Evolutionary conservation across 2,888 invertebrate species (phyloP).

Genomic region (Drosophila demipolita): DNA sequence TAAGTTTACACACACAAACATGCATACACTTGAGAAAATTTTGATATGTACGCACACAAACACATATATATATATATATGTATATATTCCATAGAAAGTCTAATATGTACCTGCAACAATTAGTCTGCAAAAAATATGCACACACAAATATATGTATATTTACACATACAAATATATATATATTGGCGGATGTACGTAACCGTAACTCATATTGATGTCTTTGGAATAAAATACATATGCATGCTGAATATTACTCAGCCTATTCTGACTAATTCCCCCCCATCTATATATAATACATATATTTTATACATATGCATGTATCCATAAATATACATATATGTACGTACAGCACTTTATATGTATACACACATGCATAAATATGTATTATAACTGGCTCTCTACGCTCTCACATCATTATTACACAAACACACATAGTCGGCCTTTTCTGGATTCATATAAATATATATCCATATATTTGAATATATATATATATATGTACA

Average conservation of each 20-base stretch:
- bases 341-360: conserved; percentile 36
- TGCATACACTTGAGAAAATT: neutral
- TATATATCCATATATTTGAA: conserved; percentile 10
- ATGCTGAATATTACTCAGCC: conserved; percentile 55
- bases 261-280: conserved; percentile 55
- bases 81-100: conserved; percentile 11
- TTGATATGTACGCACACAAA: neutral
- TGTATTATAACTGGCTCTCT: conserved; percentile 2
- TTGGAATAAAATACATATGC: conserved; percentile 21
- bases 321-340: conserved; percentile 40
- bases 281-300: conserved; percentile 39
- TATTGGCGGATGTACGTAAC: conserved; percentile 19
- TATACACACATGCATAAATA: conserved; percentile 10
- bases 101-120: neutral
- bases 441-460: conserved; percentile 39
- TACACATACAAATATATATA: neutral
- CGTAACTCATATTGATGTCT: conserved; percentile 7
- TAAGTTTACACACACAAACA: neutral
- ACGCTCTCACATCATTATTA: conserved; percentile 15
- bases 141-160: neutral
- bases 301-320: conserved; percentile 41
- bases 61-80: neutral
- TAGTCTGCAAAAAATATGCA: conserved; percentile 1
- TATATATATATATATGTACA: conserved; percentile 24
- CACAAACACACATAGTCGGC: neutral